Evolutionary conservation across 2,888 invertebrate species (phyloP), one percentile per base, ranked within the genome.

Genomic region (Endomychus coccineus): DNA sequence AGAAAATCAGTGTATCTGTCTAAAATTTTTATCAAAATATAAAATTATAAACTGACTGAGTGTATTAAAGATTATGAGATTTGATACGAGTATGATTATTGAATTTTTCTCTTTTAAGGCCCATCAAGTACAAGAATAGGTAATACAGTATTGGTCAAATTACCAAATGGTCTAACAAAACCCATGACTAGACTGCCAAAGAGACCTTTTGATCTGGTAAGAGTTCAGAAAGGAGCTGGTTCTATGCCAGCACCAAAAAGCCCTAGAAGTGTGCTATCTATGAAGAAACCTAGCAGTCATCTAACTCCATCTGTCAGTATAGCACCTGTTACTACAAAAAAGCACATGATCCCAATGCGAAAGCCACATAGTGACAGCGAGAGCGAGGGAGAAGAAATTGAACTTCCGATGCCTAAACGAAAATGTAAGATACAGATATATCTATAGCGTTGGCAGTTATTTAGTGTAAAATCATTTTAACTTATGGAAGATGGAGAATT

Each of bases 251-350:
- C 39, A 4, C 42, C 31, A 9, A 17, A 24, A 9, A 28, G 25
- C 1, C 32, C 38, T 12, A 42, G 43, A 27, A 42, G 39, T 34
- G 74, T 77, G 2, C 71, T 72, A 44, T 71, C 73, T 16, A 73
- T 73, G 29, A 52, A 46, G 31, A 52, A 46, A 42, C 44, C 49
- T 6, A 49, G 54, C 6, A 54, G 59, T 4, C 61, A 68, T 49
- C 48, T 71, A 30, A 70, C 70, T 3, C 69, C 71, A 3, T 68
- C 69, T 3, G 68, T 71, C 9, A 70, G 69, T 38, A 71, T 71
- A 41, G 70, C 70, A 2, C 70, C 71, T 0, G 69, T 70, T 4
- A 16, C 48, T 6, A 34, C 21, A 4, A 55, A 60, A 23, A 62
- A 61, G 35, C 46, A 52, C 15, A 48, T 51, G 4, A 39, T 46